These are phyloP conservation scores for Drosophila falleni DNA, from an alignment of 2,888 invertebrate species.

Conservation along the genomic window DNA sequence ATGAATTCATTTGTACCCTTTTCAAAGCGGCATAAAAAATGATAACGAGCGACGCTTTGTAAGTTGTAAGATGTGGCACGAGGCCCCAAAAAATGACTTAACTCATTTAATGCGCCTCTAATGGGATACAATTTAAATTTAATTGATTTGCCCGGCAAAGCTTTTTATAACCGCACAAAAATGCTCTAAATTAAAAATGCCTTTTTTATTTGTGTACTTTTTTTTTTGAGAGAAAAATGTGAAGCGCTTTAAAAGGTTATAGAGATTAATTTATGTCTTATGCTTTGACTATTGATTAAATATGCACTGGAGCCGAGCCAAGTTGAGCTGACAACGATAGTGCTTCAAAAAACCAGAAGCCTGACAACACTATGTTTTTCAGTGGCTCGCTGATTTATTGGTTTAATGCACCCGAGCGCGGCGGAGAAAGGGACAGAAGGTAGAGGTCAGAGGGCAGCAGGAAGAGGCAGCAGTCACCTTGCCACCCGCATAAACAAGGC, in stretches of 20 bases:
- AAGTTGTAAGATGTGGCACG: conserved; percentile 51
- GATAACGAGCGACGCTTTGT: conserved; percentile 67
- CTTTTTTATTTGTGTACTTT: conserved; percentile 20
- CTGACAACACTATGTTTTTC: conserved; percentile 73
- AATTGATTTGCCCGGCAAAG: conserved; percentile 73
- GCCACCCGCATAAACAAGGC: conserved; percentile 75
- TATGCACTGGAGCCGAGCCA: conserved; percentile 52
- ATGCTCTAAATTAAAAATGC: conserved; percentile 72
- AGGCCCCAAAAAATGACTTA: conserved; percentile 68
- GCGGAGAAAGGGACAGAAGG: conserved; percentile 9
- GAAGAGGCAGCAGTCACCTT: conserved; percentile 35
- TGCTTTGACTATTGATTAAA: conserved; percentile 70
- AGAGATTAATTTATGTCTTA: conserved; percentile 71
- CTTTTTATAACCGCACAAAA: conserved; percentile 69
- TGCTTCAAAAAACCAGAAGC: conserved; percentile 56
- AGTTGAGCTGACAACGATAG: conserved; percentile 45
- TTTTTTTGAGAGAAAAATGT: conserved; percentile 41
- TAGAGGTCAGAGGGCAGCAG: conserved; percentile 19
- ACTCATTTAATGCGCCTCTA: conserved; percentile 80
- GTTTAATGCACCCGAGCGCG: conserved; percentile 70
- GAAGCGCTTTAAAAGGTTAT: conserved; percentile 56
- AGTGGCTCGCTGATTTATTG: conserved; percentile 74
- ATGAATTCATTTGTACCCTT: conserved; percentile 79
- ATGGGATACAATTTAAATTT: conserved; percentile 81
- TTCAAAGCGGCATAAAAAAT: conserved; percentile 70